Base-by-base conservation (phyloP, 2,113 vertebrate species). In the Geococcyx californianus region DNA sequence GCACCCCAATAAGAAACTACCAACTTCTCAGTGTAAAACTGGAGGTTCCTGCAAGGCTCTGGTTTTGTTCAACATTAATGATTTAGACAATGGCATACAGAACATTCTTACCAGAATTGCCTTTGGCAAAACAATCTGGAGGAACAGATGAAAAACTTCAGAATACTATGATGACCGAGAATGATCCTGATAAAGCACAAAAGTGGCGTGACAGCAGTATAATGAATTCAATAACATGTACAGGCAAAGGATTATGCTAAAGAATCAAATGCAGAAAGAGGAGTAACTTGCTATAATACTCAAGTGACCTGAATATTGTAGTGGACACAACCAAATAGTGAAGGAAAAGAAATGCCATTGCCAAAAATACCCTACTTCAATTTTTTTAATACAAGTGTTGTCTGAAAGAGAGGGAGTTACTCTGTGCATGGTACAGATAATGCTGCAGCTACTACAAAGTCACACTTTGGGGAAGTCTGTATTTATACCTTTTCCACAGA, bases 1-100 rank as follows among this genome's bases (percentile, higher is more conserved):
- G 69, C 42, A 75, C 47, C 79, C 66, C 34, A 36, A 34, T 66
- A 73, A 66, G 55, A 58, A 75, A 52, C 26, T 45, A 72, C 14
- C 67, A 87, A 26, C 23, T 76, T 45, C 28, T 56, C 60, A 21
- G 49, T 72, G 62, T 47, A 54, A 83, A 44, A 69, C 9, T 51
- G 56, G 19, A 59, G 55, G 68, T 18, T 66, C 85, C 56, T 68
- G 42, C 89, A 66, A 40, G 64, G 42, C 66, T 55, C 81, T 94
- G 73, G 15, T 47, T 87, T 93, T 59, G 26, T 45, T 81, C 76
- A 80, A 51, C 44, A 7, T 33, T 60, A 84, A 91, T 44, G 78
- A 79, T 60, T 82, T 47, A 79, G 34, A 91, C 94, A 91, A 75
- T 36, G 36, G 66, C 67, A 82, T 25, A 87, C 51, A 66, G 20